phyloP scores from a whole-genome alignment of 2,797 vertebrate genomes.

The Amphiprion clarkii region DNA sequence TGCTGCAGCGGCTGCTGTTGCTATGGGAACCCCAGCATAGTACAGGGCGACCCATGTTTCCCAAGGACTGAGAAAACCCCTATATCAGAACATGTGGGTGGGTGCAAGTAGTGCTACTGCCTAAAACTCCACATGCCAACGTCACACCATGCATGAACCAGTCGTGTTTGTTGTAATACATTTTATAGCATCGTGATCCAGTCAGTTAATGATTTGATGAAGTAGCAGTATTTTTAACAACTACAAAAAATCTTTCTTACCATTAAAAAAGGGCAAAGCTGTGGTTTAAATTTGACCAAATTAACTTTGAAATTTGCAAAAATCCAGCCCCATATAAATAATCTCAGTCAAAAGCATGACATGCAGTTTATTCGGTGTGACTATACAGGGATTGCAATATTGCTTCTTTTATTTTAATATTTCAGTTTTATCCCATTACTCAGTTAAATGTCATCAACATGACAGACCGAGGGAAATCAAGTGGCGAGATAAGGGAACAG shows the following conservation, averaged over 20 bases:
- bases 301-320: no score
- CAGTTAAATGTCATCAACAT: no score
- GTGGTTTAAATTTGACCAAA: no score
- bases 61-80: constrained; percentile 73
- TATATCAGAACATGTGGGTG: constrained; percentile 54
- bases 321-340: no score
- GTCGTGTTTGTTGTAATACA: neutral
- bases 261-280: no score
- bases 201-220: neutral
- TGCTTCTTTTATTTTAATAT: neutral
- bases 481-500: neutral
- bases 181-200: neutral
- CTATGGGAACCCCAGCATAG: constrained; percentile 87
- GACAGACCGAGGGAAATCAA: neutral
- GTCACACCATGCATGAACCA: neutral
- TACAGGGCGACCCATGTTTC: constrained; percentile 80
- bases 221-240: no score
- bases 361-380: no score
- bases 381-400: no score
- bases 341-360: no score
- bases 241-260: no score
- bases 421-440: no score
- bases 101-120: neutral
- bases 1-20: constrained; percentile 85
- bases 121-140: neutral